These are phyloP conservation scores for Gari tellinella DNA, from an alignment of 2,888 invertebrate genomes.

Conservation along the genomic window DNA sequence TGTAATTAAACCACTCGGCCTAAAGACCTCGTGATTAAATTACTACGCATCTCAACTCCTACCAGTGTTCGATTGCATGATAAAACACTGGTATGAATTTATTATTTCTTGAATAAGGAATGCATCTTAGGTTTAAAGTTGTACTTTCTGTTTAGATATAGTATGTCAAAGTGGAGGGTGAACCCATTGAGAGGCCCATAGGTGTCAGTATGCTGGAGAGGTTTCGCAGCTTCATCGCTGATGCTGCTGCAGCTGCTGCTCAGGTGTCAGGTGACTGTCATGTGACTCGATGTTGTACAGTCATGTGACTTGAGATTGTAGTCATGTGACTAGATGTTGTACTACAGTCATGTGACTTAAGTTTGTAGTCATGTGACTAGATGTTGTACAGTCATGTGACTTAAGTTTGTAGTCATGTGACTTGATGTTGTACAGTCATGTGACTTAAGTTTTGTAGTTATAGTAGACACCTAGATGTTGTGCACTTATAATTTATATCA, in stretches of 20 bases:
- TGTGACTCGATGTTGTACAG: slow-evolving; percentile 1
- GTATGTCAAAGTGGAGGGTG: slow-evolving; percentile 52
- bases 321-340: slow-evolving; percentile 14
- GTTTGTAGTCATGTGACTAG: neutral
- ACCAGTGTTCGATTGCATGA: too few species aligned
- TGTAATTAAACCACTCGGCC: too few species aligned
- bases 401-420: too few species aligned
- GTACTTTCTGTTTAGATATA: slow-evolving; percentile 29
- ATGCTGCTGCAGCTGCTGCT: slow-evolving; percentile 66
- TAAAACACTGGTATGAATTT: too few species aligned
- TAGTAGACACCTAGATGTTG: too few species aligned
- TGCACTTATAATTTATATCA: too few species aligned
- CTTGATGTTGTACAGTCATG: too few species aligned
- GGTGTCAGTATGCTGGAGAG: slow-evolving; percentile 69
- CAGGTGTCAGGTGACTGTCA: slow-evolving; percentile 57
- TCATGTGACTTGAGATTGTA: slow-evolving; percentile 29
- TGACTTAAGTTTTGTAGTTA: too few species aligned
- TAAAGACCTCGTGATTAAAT: too few species aligned
- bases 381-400: neutral
- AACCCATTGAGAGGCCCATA: slow-evolving; percentile 38
- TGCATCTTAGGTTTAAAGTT: neutral
- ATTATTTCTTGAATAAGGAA: too few species aligned
- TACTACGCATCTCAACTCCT: too few species aligned
- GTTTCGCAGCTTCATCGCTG: slow-evolving; percentile 71
- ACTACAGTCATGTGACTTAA: slow-evolving; percentile 1